Conservation (phyloP, 92 coral and sea anemone genomes). For the Chrysogorgia sp. region DNA sequence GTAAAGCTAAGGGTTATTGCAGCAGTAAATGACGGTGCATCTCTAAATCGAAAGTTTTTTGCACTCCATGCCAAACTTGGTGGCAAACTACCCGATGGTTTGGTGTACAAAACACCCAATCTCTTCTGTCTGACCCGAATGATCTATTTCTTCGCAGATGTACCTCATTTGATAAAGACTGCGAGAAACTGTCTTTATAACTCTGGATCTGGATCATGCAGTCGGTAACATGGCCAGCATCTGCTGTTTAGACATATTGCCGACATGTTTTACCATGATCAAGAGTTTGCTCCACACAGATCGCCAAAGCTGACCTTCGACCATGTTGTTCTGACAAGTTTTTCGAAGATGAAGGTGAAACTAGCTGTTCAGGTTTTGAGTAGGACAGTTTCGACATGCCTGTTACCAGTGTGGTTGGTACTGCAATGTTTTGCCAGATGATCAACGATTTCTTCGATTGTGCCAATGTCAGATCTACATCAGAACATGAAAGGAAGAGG, state of each 20-base stretch:
- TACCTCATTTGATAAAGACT: conserved; percentile 57
- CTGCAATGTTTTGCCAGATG: conserved; percentile 59
- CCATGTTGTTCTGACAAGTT: conserved; percentile 55
- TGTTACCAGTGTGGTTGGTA: conserved; percentile 53
- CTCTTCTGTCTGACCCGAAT: conserved; percentile 39
- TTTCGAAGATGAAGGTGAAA: conserved; percentile 57
- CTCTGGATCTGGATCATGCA: conserved; percentile 57
- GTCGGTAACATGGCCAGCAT: conserved; percentile 42
- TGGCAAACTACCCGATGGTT: conserved; percentile 6
- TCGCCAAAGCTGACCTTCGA: conserved; percentile 60
- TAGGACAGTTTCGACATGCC: conserved; percentile 60
- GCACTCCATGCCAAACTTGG: conserved; percentile 1
- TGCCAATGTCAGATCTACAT: conserved; percentile 57
- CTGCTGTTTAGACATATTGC: conserved; percentile 56
- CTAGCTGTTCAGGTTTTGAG: conserved; percentile 68
- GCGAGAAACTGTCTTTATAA: conserved; percentile 59
- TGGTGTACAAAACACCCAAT: conserved; percentile 31
- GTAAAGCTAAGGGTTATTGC: conserved; percentile 64
- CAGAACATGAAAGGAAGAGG: conserved; percentile 18
- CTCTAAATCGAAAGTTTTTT: conserved; percentile 31
- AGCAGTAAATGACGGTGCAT: conserved; percentile 36
- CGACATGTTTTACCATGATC: conserved; percentile 60
- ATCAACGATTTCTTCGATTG: conserved; percentile 63
- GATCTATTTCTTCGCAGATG: conserved; percentile 47
- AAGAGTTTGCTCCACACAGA: conserved; percentile 61